phyloP scores from a whole-genome alignment of 2,113 vertebrate species.

The Rhipidura dahli region DNA sequence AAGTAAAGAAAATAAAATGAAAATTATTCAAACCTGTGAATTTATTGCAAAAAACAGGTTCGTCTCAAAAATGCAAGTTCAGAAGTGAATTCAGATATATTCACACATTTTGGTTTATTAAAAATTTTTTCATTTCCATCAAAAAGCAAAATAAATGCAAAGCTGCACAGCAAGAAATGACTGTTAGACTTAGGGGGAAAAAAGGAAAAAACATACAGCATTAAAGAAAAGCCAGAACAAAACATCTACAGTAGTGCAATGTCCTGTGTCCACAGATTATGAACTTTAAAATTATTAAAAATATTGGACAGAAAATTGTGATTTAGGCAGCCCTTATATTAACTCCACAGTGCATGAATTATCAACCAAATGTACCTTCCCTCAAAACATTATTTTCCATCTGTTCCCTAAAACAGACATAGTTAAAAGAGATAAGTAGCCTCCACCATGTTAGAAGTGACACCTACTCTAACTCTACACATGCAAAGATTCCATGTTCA shows the following conservation, averaged over 20 bases:
- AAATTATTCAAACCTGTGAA: not conserved
- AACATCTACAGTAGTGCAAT: not conserved
- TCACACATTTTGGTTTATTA: not conserved
- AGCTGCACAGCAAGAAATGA: not conserved
- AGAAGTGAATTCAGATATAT: not conserved
- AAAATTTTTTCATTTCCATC: not conserved
- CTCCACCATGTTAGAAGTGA: not conserved
- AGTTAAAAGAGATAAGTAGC: not conserved
- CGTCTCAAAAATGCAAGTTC: not conserved
- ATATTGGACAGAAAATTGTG: not conserved
- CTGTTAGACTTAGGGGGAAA: accelerated
- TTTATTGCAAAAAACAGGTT: not conserved
- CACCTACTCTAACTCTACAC: not conserved
- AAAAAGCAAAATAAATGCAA: not conserved
- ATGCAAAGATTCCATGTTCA: not conserved
- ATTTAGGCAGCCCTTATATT: not conserved
- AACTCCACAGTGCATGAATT: not conserved
- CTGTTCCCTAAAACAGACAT: not conserved
- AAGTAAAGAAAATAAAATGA: not conserved
- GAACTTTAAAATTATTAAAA: not conserved
- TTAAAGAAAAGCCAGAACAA: not conserved
- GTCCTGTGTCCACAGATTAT: not conserved
- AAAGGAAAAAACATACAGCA: not conserved
- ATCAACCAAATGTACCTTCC: not conserved
- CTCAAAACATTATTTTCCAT: not conserved